phyloP scores from a whole-genome alignment of 2,113 vertebrate genomes.

The Vidua macroura region DNA sequence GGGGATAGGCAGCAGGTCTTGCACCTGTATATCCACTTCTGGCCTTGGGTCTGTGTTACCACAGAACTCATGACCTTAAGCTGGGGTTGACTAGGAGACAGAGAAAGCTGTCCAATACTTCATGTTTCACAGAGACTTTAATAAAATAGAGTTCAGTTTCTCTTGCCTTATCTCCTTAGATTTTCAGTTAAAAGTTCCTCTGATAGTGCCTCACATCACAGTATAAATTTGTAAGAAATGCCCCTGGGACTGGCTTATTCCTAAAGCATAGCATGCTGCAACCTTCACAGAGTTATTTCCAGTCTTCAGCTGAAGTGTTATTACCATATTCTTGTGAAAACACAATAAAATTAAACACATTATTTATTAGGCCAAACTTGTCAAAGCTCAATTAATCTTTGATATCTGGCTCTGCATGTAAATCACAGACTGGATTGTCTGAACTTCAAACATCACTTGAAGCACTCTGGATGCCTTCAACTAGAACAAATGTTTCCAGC shows the following conservation, averaged over 20 bases:
- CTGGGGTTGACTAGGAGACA: neutral
- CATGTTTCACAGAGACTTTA: neutral
- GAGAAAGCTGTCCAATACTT: neutral
- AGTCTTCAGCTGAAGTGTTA: neutral
- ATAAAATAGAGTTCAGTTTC: neutral
- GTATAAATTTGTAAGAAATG: neutral
- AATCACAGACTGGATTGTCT: neutral
- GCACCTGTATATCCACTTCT: neutral
- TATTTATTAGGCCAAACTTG: conserved; percentile 19
- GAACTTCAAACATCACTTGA: neutral
- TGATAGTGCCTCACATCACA: neutral
- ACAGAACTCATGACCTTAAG: neutral
- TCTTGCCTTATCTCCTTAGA: neutral
- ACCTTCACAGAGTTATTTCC: neutral
- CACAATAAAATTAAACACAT: conserved; percentile 20
- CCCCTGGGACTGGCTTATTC: neutral
- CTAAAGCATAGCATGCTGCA: neutral
- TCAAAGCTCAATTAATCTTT: conserved; percentile 2
- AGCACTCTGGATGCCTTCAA: neutral
- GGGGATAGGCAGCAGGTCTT: neutral
- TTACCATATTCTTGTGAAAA: neutral
- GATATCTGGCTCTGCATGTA: neutral
- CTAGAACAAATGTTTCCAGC: neutral
- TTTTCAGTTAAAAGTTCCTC: neutral
- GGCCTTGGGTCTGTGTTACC: neutral